A percentile compares a stretch with the other conserved stretches of the same genome.
phyloP scores from a whole-genome alignment of 2,797 vertebrate species.

The Muscicapa striata region DNA sequence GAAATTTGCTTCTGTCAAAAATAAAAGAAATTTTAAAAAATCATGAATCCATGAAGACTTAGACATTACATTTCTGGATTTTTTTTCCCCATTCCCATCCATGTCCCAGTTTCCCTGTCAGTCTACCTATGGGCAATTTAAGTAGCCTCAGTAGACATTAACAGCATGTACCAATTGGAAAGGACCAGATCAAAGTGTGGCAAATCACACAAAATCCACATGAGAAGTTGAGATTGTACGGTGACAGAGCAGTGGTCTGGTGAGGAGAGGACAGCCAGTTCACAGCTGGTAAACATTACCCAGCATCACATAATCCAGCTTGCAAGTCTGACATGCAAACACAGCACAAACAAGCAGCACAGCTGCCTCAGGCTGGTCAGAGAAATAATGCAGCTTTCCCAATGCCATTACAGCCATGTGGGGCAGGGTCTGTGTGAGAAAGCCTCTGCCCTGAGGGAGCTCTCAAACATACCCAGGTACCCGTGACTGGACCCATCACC shows the following conservation, averaged over 20 bases:
- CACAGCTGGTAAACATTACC: neutral
- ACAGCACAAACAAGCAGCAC: neutral
- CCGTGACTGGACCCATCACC: neutral
- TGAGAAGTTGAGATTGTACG: neutral
- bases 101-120: neutral
- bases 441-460: neutral
- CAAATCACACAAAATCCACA: neutral
- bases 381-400: accelerated
- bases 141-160: neutral
- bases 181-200: neutral
- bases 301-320: neutral
- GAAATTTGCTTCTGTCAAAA: neutral
- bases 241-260: neutral
- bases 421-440: neutral
- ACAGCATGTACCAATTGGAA: neutral
- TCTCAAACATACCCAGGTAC: neutral
- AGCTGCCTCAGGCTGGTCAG: neutral
- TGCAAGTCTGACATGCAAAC: neutral
- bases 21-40: neutral
- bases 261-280: neutral
- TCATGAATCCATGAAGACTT: neutral
- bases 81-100: neutral
- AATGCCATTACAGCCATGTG: neutral
- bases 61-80: neutral
- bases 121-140: neutral